These are phyloP conservation scores for Syngnathus rostellatus DNA, from an alignment of 2,797 vertebrate genomes.

Conservation along the genomic window DNA sequence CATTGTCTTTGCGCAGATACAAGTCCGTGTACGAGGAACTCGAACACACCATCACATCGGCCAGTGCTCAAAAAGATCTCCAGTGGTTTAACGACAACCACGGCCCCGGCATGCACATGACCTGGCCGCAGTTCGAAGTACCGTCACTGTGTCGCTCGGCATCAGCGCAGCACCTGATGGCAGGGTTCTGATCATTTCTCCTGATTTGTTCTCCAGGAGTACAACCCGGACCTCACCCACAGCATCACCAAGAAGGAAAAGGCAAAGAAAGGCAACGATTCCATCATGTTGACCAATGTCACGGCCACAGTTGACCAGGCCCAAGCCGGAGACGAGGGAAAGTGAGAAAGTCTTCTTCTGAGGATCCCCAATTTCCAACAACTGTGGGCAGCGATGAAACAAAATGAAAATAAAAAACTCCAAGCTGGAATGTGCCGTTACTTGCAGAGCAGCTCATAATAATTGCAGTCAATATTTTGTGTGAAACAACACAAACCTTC, in stretches of 20 bases:
- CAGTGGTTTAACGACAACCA: constrained; percentile 84
- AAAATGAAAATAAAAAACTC: no score
- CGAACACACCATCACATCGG: constrained; percentile 78
- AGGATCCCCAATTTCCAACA: not conserved
- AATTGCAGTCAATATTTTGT: no score
- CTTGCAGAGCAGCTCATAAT: no score
- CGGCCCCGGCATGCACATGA: constrained; percentile 93
- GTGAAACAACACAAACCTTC: no score
- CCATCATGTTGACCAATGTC: constrained; percentile 69
- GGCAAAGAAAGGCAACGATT: constrained; percentile 77
- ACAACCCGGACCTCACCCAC: constrained; percentile 85
- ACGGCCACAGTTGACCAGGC: constrained; percentile 56
- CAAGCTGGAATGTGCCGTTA: no score
- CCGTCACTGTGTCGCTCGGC: not conserved
- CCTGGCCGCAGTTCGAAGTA: constrained; percentile 98
- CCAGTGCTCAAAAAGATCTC: constrained; percentile 86
- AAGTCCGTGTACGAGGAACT: constrained; percentile 82
- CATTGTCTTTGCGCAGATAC: constrained; percentile 69
- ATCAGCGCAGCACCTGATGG: not conserved
- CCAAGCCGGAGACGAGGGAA: constrained; percentile 74
- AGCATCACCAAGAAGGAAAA: constrained; percentile 82
- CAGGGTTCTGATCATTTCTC: not conserved
- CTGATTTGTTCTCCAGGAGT: constrained; percentile 70
- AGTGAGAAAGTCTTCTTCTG: constrained; percentile 61
- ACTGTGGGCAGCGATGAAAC: not conserved